Evolutionary conservation across 2,888 invertebrate species (phyloP).

Genomic region (Drosophila heteroneura): DNA sequence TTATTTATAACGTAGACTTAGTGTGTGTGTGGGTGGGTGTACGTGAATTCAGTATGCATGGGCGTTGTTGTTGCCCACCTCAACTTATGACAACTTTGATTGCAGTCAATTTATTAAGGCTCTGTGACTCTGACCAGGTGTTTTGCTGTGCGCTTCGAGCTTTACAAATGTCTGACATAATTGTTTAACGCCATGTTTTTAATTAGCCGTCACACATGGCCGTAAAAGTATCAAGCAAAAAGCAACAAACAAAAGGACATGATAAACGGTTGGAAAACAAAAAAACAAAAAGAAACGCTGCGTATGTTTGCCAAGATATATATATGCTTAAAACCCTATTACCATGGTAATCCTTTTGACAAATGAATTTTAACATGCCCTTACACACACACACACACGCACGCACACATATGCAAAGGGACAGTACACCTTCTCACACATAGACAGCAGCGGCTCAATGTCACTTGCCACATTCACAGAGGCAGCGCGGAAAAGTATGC

Average conservation of each 20-base stretch:
- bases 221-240: conserved; percentile 43
- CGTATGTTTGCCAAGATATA: conserved; percentile 60
- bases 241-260: conserved; percentile 44
- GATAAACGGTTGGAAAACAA: conserved; percentile 44
- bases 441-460: conserved; percentile 43
- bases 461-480: conserved; percentile 31
- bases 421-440: conserved; percentile 43
- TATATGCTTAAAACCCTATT: conserved; percentile 77
- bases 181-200: conserved; percentile 76
- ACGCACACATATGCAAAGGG: conserved; percentile 20
- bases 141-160: conserved; percentile 13
- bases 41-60: conserved; percentile 64
- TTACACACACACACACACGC: conserved; percentile 26
- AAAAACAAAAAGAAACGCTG: conserved; percentile 26
- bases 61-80: conserved; percentile 16
- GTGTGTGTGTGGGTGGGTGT: conserved; percentile 23
- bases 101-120: conserved; percentile 76
- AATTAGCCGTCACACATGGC: conserved; percentile 70
- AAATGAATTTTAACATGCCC: conserved; percentile 77
- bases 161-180: conserved; percentile 73
- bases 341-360: conserved; percentile 81
- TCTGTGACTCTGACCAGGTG: conserved; percentile 42
- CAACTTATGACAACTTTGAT: conserved; percentile 79
- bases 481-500: conserved; percentile 70
- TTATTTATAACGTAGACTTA: conserved; percentile 43